Percentiles rank a stretch among this genome's conserved stretches.
These are phyloP conservation scores for Corythornis vintsioides DNA, from an alignment of 2,113 vertebrate species.

Conservation along the genomic window DNA sequence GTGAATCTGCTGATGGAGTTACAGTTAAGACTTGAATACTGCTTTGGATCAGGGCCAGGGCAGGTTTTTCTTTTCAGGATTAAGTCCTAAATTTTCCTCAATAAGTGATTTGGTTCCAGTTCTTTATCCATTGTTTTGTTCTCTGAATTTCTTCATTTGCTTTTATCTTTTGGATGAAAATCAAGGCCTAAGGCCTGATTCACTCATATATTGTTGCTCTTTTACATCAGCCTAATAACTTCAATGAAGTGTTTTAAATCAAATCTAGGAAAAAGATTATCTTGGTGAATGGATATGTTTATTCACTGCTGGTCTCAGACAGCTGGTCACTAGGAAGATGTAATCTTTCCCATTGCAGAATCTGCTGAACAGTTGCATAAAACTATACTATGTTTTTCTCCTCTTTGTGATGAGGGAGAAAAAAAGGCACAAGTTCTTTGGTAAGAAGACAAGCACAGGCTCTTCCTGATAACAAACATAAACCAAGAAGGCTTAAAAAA, in stretches of 20 bases:
- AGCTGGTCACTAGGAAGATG: background rate
- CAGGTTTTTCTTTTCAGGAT: constrained; percentile 3
- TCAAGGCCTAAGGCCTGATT: constrained; percentile 12
- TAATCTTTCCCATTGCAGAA: background rate
- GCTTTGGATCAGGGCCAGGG: constrained; percentile 27
- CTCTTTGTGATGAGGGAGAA: background rate
- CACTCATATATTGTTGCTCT: background rate
- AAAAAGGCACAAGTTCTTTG: background rate
- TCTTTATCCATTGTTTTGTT: background rate
- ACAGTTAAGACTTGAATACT: constrained; percentile 19
- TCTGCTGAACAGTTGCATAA: background rate
- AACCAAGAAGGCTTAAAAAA: background rate
- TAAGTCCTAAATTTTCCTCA: constrained; percentile 29
- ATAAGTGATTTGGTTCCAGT: constrained; percentile 10
- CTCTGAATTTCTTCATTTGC: constrained; percentile 23
- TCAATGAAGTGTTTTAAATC: constrained; percentile 17
- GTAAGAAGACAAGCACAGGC: background rate
- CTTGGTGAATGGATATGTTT: background rate
- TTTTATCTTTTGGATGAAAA: constrained; percentile 50
- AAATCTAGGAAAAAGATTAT: background rate
- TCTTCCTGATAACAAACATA: background rate
- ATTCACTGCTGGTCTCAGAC: background rate
- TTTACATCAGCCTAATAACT: background rate
- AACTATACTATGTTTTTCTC: background rate
- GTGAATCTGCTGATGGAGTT: background rate